Evolutionary conservation across 2,797 vertebrate genomes (phyloP), one percentile per base, ranked within the genome.

Genomic region (Helarctos malayanus): DNA sequence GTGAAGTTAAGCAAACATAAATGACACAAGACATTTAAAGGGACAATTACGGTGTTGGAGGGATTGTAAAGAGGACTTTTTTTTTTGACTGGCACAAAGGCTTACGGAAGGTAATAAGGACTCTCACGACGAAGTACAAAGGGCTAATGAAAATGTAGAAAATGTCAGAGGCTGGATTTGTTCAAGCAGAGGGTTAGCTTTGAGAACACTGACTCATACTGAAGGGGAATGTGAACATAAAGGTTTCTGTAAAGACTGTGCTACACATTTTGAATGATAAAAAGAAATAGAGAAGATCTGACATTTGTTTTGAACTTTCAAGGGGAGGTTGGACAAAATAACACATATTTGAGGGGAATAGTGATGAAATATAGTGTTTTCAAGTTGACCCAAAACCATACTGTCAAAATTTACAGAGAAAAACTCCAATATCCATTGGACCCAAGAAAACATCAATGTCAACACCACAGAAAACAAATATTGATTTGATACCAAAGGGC

Each of bases 271-370:
- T 87, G 80, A 94, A 97, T 93, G 78, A 82, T 87, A 97, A 93
- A 94, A 95, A 91, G 68, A 61, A 86, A 78, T 2, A 93, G 63
- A 96, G 75, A 88, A 86, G 47, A 87, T 76, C 7, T 91, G 41
- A 91, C 78, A 90, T 91, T 96, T 97, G 41, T 88, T 97, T 69
- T 75, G 91, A 95, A 93, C 71, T 94, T 96, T 93, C 71, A 90
- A 75, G 68, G 73, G 29, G 13, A 96, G 27, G 10, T 41, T 96
- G 86, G 49, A 91, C 45, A 96, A 94, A 93, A 95, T 29, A 89
- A 84, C 57, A 69, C 45, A 21, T 85, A 89, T 93, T 95, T 54
- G 10, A 84, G 68, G 54, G 94, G 81, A 87, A 95, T 0, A 85
- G 69, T 95, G 38, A 92, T 93, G 32, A 47, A 94, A 59, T 71